Evolutionary conservation across 2,888 invertebrate genomes (phyloP), one percentile per base, ranked within the genome.

Genomic region (Yponomeuta evonymella): DNA sequence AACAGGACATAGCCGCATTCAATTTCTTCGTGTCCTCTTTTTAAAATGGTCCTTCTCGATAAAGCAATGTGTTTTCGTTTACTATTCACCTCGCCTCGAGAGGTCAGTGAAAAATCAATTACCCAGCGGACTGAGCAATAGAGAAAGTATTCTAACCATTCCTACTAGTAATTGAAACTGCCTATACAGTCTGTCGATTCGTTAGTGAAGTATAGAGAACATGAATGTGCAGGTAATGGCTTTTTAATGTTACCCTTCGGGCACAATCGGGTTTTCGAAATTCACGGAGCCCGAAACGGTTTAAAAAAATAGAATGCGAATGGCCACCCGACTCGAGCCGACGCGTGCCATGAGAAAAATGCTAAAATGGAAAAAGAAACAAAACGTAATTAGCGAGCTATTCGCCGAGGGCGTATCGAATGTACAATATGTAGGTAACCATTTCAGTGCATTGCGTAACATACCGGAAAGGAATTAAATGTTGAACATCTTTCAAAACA

Each of bases 181-280:
- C 70, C 74, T 63, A 73, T 71, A 69, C 71, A 70, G 30, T 67
- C 58, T 33, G 63, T 62, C 70, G 70, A 63, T 67, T 67, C 36
- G 48, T 48, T 67, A 65, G 33, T 36, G 43, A 43, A 43, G 43
- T 43, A 43, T 43, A 68, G 48, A 68, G 51, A 30, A 68, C 68
- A 51, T 68, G 68, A 58, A 64, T 64, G 65, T 48, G 12, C 64
- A 64, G 75, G 75, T 84, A 84, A 85, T 84, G 83, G 81, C 79
- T 82, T 83, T 83, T 84, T 84, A 84, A 85, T 84, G 82, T 81
- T 76, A 73, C 77, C 81, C 81, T 75, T 79, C 78, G 79, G 79
- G 81, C 83, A 73, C 72, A 79, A 81, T 81, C 80, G 81, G 43
- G 79, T 81, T 80, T 80, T 79, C 67, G 58, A 78, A 73, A 78